Percentiles rank a stretch among this genome's conserved stretches.
phyloP scores from a whole-genome alignment of 2,888 invertebrate species.

The Caenorhabditis japonica region DNA sequence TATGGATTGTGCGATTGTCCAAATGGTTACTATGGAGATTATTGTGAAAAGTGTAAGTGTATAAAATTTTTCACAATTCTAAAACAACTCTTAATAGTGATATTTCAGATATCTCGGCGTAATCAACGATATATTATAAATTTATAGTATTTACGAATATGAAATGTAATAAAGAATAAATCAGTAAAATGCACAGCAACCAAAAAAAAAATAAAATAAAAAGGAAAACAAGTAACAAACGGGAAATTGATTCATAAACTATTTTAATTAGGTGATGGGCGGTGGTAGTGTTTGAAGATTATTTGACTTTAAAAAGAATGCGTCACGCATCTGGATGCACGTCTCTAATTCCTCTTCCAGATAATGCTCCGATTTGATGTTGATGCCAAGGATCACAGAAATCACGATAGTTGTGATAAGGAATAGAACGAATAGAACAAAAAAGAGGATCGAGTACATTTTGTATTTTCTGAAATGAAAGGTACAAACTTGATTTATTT shows the following conservation, averaged over 20 bases:
- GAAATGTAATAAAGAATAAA: neutral
- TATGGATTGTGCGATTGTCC: slow-evolving; percentile 60
- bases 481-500: no score
- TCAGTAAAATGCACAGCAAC: neutral
- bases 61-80: neutral
- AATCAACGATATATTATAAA: neutral
- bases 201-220: neutral
- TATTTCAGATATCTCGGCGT: slow-evolving; percentile 27
- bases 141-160: neutral
- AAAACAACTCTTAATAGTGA: no score
- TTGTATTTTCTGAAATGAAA: slow-evolving; percentile 43
- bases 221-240: slow-evolving; percentile 21
- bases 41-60: slow-evolving; percentile 52
- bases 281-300: neutral
- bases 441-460: slow-evolving; percentile 52
- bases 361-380: slow-evolving; percentile 40
- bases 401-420: slow-evolving; percentile 47
- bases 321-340: slow-evolving; percentile 33
- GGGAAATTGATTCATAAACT: neutral
- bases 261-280: neutral
- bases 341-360: slow-evolving; percentile 35
- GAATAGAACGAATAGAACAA: slow-evolving; percentile 44
- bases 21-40: slow-evolving; percentile 58
- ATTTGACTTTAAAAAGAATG: slow-evolving; percentile 25
- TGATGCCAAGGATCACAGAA: slow-evolving; percentile 47